These are phyloP conservation scores for Lasioglossum morio DNA, from an alignment of 2,888 invertebrate genomes.

Conservation along the genomic window DNA sequence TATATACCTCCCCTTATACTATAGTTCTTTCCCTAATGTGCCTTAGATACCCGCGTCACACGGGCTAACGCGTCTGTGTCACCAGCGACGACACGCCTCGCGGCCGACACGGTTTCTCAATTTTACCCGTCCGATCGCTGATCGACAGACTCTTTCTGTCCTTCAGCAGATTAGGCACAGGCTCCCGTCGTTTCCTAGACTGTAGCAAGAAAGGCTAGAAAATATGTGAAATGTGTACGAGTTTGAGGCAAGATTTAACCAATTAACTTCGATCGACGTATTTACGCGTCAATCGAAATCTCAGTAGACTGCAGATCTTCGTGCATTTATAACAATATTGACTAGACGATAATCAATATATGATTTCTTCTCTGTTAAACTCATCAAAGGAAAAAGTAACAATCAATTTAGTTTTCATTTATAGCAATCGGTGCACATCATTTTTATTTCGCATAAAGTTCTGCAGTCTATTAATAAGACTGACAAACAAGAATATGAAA, in stretches of 20 bases:
- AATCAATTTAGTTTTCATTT: too few species aligned
- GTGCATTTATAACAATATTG: too few species aligned
- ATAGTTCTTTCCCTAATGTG: constrained; percentile 67
- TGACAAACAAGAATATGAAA: background rate
- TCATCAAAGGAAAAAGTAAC: too few species aligned
- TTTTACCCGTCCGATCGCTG: constrained; percentile 19
- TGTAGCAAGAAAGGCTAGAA: background rate
- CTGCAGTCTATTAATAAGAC: background rate
- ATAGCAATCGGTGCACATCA: too few species aligned
- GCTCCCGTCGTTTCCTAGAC: background rate
- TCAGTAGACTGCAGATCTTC: too few species aligned
- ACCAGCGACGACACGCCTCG: constrained; percentile 47
- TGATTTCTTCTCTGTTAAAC: too few species aligned
- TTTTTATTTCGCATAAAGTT: too few species aligned
- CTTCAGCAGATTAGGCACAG: background rate
- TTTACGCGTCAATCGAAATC: too few species aligned
- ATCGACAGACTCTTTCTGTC: background rate
- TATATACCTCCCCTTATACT: background rate
- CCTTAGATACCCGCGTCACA: constrained; percentile 45
- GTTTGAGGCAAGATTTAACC: too few species aligned
- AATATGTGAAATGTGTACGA: background rate
- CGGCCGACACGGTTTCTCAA: constrained; percentile 74
- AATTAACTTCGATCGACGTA: too few species aligned
- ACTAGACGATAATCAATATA: too few species aligned
- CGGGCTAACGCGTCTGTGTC: constrained; percentile 45